phyloP scores from a whole-genome alignment of 2,113 vertebrate species.

The Ranitomeya variabilis region DNA sequence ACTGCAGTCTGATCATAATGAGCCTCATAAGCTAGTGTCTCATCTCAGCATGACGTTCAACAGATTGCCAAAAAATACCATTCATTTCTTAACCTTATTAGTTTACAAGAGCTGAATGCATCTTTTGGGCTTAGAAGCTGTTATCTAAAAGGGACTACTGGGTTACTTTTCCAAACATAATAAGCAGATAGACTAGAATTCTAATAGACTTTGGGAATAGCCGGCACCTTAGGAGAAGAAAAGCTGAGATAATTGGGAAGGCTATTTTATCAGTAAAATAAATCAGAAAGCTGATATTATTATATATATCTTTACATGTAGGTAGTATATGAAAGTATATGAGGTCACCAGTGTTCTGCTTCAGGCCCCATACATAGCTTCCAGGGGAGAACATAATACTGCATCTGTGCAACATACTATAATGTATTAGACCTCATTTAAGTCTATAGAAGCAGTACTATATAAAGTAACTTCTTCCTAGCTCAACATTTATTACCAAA shows the following conservation, averaged over 20 bases:
- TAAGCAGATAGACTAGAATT: slow-evolving; percentile 33
- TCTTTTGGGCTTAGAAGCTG: slow-evolving; percentile 54
- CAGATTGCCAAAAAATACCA: slow-evolving; percentile 42
- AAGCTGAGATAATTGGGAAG: background rate
- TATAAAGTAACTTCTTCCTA: too few species aligned
- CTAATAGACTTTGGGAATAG: slow-evolving; percentile 31
- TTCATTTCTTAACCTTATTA: slow-evolving; percentile 62
- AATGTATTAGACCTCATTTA: too few species aligned
- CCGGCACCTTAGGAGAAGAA: background rate
- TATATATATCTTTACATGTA: background rate
- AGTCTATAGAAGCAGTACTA: too few species aligned
- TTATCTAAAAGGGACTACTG: slow-evolving; percentile 50
- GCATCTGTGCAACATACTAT: too few species aligned
- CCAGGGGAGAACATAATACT: background rate
- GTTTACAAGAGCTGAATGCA: slow-evolving; percentile 55
- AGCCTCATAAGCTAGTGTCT: slow-evolving; percentile 64
- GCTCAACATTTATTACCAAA: too few species aligned
- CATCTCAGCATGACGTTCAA: slow-evolving; percentile 60
- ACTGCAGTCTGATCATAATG: slow-evolving; percentile 62
- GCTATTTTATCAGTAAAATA: background rate
- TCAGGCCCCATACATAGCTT: background rate
- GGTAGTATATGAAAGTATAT: background rate
- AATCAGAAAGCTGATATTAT: background rate
- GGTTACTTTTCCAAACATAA: slow-evolving; percentile 35
- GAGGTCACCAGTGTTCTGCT: background rate